Evolutionary conservation across 2,113 vertebrate species (phyloP).

Genomic region (Oreochromis niloticus): DNA sequence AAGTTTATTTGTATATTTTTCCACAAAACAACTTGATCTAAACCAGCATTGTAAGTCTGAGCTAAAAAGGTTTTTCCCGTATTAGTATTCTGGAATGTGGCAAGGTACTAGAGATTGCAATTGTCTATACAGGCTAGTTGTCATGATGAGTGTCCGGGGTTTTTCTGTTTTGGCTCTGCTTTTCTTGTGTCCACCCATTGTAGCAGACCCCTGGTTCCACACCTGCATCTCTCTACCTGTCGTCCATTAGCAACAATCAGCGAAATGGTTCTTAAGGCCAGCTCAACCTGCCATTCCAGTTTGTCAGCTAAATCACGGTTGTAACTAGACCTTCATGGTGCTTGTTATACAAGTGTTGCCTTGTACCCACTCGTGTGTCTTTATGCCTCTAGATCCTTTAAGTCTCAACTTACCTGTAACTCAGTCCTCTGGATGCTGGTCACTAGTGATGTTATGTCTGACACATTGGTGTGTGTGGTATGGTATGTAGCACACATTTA

Average conservation of each 20-base stretch:
- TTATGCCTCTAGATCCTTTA: neutral
- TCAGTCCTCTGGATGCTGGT: neutral
- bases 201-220: neutral
- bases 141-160: neutral
- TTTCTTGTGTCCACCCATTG: neutral
- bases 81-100: neutral
- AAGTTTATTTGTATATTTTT: neutral
- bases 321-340: neutral
- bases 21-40: neutral
- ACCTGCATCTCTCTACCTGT: neutral
- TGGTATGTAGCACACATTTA: neutral
- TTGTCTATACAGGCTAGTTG: neutral
- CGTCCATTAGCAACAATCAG: accelerated
- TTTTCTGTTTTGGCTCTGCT: neutral
- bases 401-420: neutral
- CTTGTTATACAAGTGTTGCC: neutral
- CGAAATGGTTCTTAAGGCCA: too few relatives aligned
- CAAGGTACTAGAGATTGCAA: neutral
- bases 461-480: neutral
- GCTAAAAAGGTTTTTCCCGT: accelerated
- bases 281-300: too few relatives aligned
- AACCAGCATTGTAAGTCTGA: neutral
- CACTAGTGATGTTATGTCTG: neutral
- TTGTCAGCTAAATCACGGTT: neutral
- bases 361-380: neutral